A percentile compares a stretch with the other conserved stretches of the same genome.
Conservation (phyloP, 2,797 vertebrate genomes). For the Anisognathus igniventris region DNA sequence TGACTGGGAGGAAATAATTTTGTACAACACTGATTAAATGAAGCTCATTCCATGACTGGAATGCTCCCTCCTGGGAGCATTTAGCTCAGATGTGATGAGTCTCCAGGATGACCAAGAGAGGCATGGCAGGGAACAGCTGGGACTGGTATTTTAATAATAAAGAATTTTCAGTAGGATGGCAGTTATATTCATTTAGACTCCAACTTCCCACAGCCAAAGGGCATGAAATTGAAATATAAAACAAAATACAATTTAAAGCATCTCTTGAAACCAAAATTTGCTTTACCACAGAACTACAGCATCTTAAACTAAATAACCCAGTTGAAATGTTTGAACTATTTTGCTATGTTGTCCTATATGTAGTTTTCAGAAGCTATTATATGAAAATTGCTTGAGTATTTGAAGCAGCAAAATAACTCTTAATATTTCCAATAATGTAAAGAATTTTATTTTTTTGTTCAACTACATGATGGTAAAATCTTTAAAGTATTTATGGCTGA, state of each 20-base stretch:
- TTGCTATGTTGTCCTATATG: background rate
- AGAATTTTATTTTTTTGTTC: background rate
- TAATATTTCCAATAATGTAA: background rate
- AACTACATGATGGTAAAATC: background rate
- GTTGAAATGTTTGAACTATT: background rate
- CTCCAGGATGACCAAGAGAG: background rate
- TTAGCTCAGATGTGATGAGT: background rate
- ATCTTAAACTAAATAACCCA: background rate
- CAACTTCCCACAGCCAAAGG: background rate
- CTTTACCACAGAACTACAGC: background rate
- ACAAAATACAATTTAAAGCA: background rate
- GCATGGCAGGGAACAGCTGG: background rate
- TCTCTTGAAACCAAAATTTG: conserved; percentile 3
- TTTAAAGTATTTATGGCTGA: background rate
- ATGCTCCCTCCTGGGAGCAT: background rate
- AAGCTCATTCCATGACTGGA: background rate
- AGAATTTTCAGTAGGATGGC: background rate
- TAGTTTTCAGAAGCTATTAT: background rate
- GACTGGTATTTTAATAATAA: conserved; percentile 6
- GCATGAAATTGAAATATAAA: background rate
- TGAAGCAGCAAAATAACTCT: conserved; percentile 8
- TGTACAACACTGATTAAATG: background rate
- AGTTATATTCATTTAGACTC: background rate
- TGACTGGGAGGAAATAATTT: background rate
- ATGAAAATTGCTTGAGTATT: conserved; percentile 5